Evolutionary conservation across 1,140 invertebrate genomes (phyloP).

Genomic region (Thereuonema tuberculata): DNA sequence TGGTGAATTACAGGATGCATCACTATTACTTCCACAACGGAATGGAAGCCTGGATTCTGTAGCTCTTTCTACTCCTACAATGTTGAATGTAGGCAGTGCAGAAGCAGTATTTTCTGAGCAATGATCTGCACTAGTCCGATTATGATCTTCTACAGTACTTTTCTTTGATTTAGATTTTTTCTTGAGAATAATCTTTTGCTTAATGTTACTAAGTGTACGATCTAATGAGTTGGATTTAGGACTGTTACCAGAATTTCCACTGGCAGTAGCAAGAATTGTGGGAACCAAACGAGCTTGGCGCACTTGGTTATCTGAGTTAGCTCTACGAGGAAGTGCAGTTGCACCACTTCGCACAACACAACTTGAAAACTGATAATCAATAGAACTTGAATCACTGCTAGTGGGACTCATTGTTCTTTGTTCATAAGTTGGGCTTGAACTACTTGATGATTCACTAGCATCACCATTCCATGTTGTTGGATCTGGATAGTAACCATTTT

Average conservation of each 20-base stretch:
- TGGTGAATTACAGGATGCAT: too few species aligned
- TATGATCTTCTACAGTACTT: too few species aligned
- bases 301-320: constrained; percentile 3
- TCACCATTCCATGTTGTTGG: constrained; percentile 18
- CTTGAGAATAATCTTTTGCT: neutral
- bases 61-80: neutral
- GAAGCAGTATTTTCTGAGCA: neutral
- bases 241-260: neutral
- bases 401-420: constrained; percentile 18
- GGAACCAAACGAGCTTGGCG: neutral
- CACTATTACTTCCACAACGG: too few species aligned
- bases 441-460: constrained; percentile 18
- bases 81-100: too few species aligned
- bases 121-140: too few species aligned
- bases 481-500: constrained; percentile 15
- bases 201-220: neutral
- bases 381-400: constrained; percentile 21
- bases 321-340: neutral
- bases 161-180: neutral
- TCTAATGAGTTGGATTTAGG: constrained; percentile 4
- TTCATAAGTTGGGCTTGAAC: constrained; percentile 19
- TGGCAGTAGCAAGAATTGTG: neutral
- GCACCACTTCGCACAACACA: neutral
- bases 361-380: constrained; percentile 16
- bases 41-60: neutral